phyloP scores from a whole-genome alignment of 1,140 invertebrate species.

The Eupristina koningsbergeri region DNA sequence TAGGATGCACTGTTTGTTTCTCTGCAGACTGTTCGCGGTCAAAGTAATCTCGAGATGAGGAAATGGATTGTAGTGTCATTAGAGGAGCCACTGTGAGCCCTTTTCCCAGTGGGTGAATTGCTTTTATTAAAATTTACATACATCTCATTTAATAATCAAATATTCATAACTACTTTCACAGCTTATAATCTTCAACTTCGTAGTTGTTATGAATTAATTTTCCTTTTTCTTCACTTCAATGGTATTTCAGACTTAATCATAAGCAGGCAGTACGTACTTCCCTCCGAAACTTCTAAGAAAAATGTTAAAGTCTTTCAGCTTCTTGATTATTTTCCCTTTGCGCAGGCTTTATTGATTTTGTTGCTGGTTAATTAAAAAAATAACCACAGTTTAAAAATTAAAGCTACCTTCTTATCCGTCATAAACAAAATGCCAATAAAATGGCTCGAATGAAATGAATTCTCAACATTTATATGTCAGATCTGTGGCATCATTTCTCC shows the following conservation, averaged over 20 bases:
- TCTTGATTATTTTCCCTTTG: too few species aligned
- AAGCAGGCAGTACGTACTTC: too few species aligned
- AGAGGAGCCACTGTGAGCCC: not conserved
- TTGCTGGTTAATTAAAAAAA: not conserved
- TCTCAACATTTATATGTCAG: not conserved
- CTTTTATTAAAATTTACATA: not conserved
- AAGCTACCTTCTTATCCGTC: not conserved
- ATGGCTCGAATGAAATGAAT: not conserved
- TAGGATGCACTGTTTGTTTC: not conserved
- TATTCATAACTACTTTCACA: not conserved
- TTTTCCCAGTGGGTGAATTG: not conserved
- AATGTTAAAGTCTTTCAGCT: too few species aligned
- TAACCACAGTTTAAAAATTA: not conserved
- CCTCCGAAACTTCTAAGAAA: too few species aligned
- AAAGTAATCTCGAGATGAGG: constrained; percentile 22
- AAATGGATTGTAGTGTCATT: constrained; percentile 1
- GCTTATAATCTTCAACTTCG: too few species aligned
- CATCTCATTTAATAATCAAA: not conserved
- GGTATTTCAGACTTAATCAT: too few species aligned
- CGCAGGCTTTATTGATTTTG: too few species aligned
- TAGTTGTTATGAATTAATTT: not conserved
- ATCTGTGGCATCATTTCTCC: not conserved
- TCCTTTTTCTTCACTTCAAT: not conserved
- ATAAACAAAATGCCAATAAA: not conserved
- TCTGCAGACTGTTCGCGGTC: constrained; percentile 20